Percentiles rank a stretch among this genome's conserved stretches.
phyloP scores from a whole-genome alignment of 2,113 vertebrate genomes.

The Semnornis frantzii region DNA sequence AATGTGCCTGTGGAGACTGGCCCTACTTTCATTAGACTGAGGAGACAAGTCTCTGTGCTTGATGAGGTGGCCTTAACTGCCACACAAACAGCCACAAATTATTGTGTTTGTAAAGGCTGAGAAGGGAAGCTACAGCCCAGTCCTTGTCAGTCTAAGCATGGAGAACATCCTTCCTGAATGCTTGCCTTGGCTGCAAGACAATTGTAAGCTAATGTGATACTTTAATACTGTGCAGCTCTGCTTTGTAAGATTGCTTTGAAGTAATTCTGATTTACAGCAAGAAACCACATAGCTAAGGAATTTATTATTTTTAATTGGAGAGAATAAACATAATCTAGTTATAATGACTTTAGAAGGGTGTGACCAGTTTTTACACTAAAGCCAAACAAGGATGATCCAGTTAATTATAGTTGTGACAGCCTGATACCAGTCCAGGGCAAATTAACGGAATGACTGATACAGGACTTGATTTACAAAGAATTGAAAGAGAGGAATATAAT shows the following conservation, averaged over 20 bases:
- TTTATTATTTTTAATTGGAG: background rate
- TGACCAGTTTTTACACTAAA: background rate
- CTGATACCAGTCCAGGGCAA: background rate
- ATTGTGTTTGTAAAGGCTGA: background rate
- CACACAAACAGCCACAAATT: background rate
- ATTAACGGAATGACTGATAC: conserved; percentile 2
- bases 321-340: background rate
- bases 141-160: background rate
- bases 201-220: background rate
- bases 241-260: conserved; percentile 4
- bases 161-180: background rate
- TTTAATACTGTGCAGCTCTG: background rate
- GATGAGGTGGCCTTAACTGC: background rate
- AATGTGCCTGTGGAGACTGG: background rate
- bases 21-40: background rate
- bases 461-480: conserved; percentile 13
- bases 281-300: background rate
- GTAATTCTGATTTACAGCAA: conserved; percentile 1
- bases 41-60: background rate
- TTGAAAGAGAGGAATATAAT: background rate
- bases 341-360: background rate
- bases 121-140: background rate
- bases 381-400: background rate
- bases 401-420: background rate
- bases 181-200: background rate